These are phyloP conservation scores for Protodeltote pygarga DNA, from an alignment of 2,888 invertebrate species.

Conservation along the genomic window DNA sequence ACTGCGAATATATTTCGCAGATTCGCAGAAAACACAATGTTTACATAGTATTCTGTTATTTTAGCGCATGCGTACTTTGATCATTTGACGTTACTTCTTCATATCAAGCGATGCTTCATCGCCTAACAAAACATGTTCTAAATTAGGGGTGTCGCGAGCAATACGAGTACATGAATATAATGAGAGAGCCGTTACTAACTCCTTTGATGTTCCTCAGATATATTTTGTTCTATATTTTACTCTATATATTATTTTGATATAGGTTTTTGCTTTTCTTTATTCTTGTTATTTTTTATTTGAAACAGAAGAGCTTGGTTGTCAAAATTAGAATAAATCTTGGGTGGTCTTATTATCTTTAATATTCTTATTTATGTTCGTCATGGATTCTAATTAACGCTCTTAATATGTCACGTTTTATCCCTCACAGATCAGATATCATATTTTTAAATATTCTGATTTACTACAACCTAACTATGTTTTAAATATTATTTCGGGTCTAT, in stretches of 20 bases:
- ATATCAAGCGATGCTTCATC: slow-evolving; percentile 3
- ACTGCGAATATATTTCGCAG: too few relatives aligned
- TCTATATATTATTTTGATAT: slow-evolving; percentile 3
- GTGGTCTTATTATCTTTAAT: too few relatives aligned
- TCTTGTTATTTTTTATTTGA: background rate
- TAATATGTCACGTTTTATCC: too few relatives aligned
- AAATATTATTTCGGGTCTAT: too few relatives aligned
- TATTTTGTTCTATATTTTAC: slow-evolving; percentile 9
- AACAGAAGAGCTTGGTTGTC: background rate
- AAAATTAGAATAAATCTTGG: background rate
- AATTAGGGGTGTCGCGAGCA: slow-evolving; percentile 10
- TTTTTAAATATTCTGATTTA: too few relatives aligned
- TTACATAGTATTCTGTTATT: slow-evolving; percentile 7
- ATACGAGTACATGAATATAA: slow-evolving; percentile 25
- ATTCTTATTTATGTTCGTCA: background rate
- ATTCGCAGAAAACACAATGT: too few relatives aligned
- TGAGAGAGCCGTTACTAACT: slow-evolving; percentile 8
- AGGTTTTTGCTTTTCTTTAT: slow-evolving; percentile 6
- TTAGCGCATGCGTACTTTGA: slow-evolving; percentile 1
- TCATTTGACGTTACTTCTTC: slow-evolving; percentile 1
- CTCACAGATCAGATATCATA: too few relatives aligned
- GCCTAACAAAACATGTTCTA: slow-evolving; percentile 7
- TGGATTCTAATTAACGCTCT: background rate
- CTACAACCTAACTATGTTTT: too few relatives aligned
- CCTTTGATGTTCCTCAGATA: slow-evolving; percentile 26